phyloP scores from a whole-genome alignment of 2,797 vertebrate species.

The Heliangelus exortis region DNA sequence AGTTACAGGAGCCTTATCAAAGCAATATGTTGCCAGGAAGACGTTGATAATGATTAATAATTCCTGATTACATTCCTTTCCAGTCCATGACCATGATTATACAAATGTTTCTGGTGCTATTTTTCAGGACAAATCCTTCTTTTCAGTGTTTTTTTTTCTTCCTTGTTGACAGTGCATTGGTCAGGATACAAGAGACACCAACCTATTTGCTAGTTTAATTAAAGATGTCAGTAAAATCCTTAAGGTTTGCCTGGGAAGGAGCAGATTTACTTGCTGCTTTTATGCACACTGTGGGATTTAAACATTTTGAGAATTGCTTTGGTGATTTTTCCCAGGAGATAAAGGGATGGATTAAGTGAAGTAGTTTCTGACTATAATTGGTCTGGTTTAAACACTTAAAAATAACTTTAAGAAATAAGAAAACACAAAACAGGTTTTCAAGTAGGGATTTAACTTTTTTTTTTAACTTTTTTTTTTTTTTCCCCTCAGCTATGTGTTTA shows the following conservation, averaged over 20 bases:
- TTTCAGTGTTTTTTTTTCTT: slow-evolving; percentile 19
- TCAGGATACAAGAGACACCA: slow-evolving; percentile 56
- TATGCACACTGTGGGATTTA: slow-evolving; percentile 67
- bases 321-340: slow-evolving; percentile 72
- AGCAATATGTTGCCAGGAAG: slow-evolving; percentile 56
- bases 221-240: slow-evolving; percentile 70
- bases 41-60: slow-evolving; percentile 59
- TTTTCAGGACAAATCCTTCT: slow-evolving; percentile 62
- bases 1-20: slow-evolving; percentile 8
- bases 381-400: slow-evolving; percentile 70
- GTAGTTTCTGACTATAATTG: slow-evolving; percentile 71
- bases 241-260: slow-evolving; percentile 64
- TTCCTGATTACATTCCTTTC: slow-evolving; percentile 61
- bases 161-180: slow-evolving; percentile 64
- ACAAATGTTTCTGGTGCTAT: slow-evolving; percentile 67
- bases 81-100: slow-evolving; percentile 60
- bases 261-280: slow-evolving; percentile 69
- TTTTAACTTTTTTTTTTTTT: not conserved
- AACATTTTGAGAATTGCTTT: slow-evolving; percentile 69
- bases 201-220: slow-evolving; percentile 74
- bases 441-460: slow-evolving; percentile 51
- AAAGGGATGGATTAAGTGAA: slow-evolving; percentile 71
- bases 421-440: slow-evolving; percentile 63
- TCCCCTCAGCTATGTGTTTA: not conserved
- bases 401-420: slow-evolving; percentile 67